Percentiles rank a stretch among this genome's conserved stretches.
Conservation (phyloP, 2,113 vertebrate genomes). For the Phoenicopterus ruber region DNA sequence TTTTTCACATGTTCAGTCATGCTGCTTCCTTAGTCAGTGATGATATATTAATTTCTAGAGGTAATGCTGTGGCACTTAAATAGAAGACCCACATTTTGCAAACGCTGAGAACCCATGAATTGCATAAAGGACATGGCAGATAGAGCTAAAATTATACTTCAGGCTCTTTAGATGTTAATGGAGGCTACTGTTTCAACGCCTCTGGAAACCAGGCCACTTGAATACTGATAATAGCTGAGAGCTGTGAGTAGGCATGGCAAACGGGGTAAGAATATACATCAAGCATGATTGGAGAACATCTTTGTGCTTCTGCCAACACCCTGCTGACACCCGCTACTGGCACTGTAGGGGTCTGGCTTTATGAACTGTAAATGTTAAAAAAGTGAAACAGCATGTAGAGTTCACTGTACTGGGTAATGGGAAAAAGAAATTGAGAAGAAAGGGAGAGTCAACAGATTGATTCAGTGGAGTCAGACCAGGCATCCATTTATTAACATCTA, state of each 20-base stretch:
- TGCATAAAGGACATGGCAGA: conserved; percentile 2
- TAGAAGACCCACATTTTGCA: neutral
- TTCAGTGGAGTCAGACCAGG: neutral
- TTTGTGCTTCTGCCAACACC: neutral
- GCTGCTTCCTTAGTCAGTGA: neutral
- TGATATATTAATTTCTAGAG: neutral
- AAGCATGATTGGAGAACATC: neutral
- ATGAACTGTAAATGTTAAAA: neutral
- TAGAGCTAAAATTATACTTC: conserved; percentile 19
- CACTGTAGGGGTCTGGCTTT: neutral
- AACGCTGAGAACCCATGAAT: neutral
- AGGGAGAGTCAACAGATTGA: neutral
- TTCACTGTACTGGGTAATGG: neutral
- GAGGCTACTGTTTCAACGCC: neutral
- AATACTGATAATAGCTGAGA: conserved; percentile 30
- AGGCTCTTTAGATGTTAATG: conserved; percentile 11
- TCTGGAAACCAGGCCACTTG: conserved; percentile 40
- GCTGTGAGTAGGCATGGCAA: conserved; percentile 12
- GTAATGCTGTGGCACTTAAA: neutral
- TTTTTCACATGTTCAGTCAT: neutral
- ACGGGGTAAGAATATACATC: neutral
- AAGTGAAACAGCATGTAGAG: neutral
- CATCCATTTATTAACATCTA: neutral
- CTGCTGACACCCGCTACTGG: neutral
- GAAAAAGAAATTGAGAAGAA: neutral